Base-by-base conservation (phyloP, 2,888 invertebrate species). In the Himalopsyche kuldschensis region DNA sequence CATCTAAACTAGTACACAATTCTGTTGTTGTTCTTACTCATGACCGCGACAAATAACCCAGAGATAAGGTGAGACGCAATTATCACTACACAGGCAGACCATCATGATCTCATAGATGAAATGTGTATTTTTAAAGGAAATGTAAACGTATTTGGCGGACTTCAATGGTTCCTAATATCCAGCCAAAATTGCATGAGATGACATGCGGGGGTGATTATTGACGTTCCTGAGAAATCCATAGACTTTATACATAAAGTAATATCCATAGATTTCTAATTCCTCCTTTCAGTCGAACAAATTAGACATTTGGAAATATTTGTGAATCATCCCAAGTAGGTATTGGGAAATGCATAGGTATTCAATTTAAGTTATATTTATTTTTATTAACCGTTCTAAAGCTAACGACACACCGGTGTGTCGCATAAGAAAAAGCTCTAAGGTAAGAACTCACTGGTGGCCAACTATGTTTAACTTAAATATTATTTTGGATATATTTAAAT, bases 161-260 rank as follows among this genome's bases (percentile, higher is more conserved):
- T 55, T 20, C n/a, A 41, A 3, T 15, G 24, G 24, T 20, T 24
- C 24, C 15, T n/a, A 20, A 20, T 55, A 20, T 20, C 20, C 31
- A n/a, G 75, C 75, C 75, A 17, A 75, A n/a, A 24, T 75, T 75
- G 27, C 5, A 82, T 46, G 17, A 80, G 46, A 84, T 79, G 84
- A 84, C 76, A 82, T 63, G 30, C 77, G 78, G 55, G 32, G 63
- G 78, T 81, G 81, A 84, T 84, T 84, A 84, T 84, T 84, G 84
- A 84, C 84, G 84, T 84, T 84, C 81, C 81, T 75, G 1, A 0
- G 75, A 75, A 30, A 31, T 15, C 31, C 31, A 75, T 32, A 75
- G 75, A 75, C 75, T 6, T 75, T 0, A 15, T 63, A 63, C n/a
- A 41, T 41, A 41, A 11, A 6, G 11, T 41, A 15, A 15, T 2